Evolutionary conservation across 1,140 invertebrate genomes (phyloP), one percentile per base, ranked within the genome.

Genomic region (Hylaeus anthracinus): DNA sequence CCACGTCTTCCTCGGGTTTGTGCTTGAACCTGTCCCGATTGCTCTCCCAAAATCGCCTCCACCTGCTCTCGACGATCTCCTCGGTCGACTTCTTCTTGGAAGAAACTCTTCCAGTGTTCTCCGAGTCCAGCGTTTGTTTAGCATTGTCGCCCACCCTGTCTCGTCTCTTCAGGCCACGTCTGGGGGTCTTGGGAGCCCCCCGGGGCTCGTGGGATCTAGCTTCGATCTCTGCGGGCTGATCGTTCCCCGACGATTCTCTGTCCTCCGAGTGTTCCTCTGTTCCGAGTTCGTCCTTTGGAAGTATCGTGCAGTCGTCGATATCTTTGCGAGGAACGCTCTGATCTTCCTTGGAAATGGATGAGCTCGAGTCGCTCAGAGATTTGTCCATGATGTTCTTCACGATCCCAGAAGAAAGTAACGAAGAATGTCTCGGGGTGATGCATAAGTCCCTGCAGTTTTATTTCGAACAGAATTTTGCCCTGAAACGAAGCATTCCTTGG

Each of bases 61-160:
- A 72, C 6, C 48, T 84, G 53, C 56, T 85, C 9, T 84, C 82
- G 10, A 51, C 53, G 5, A 4, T 39, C 0, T 63, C 55, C 14
- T 80, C 67, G 41, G 39, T 26, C 4, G 5, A 55, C 51, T 10
- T 5, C 6, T 15, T 74, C 1, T 26, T 55, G 4, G 4, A 55
- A 1, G 73, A 43, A 10, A 51, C 0, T 9, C 2, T 51, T 48
- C 53, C 14, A 0, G 26, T 0, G 3, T 3, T 58, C 8, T 73
- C 63, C 2, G 8, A 12, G 14, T 82, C 56, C 4, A 43, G 1
- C 14, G 3, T 10, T 9, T 69, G 15, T 3, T 43, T 45, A 1
- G 14, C 1, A 2, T 26, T 39, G 12, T 79, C 65, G n/a, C 51
- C 41, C 43, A 73, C 45, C 41, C 66, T 56, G 26, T 51, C 63